Percentiles rank a stretch among this genome's conserved stretches.
These are phyloP conservation scores for Chlorops oryzae DNA, from an alignment of 1,140 invertebrate species.

Conservation along the genomic window DNA sequence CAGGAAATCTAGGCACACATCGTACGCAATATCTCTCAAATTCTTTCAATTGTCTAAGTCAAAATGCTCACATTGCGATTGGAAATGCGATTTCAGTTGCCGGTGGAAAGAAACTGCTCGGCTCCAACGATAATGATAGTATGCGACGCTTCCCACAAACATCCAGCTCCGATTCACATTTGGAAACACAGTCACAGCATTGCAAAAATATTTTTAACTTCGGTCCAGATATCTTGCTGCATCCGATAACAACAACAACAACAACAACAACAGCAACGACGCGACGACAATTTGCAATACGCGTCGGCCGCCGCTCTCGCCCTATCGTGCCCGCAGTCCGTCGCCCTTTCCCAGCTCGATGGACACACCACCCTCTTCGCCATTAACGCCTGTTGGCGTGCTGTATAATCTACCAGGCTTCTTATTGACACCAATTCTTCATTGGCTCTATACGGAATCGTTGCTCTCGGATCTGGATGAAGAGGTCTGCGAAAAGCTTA, in stretches of 20 bases:
- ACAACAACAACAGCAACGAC: no score
- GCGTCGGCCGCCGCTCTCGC: conserved; percentile 35
- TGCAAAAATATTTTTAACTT: conserved; percentile 45
- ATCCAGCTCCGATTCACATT: conserved; percentile 38
- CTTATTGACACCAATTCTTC: conserved; percentile 54
- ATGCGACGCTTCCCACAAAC: conserved; percentile 24
- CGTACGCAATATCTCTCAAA: conserved; percentile 31
- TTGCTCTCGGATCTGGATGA: conserved; percentile 54
- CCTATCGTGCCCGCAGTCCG: conserved; percentile 36
- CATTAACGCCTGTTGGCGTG: conserved; percentile 36
- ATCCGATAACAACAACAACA: conserved; percentile 18
- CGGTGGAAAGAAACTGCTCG: not conserved
- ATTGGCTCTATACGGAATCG: conserved; percentile 62
- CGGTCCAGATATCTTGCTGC: conserved; percentile 33
- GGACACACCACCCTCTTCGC: conserved; percentile 44
- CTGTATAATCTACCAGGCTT: conserved; percentile 51
- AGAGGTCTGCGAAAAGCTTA: conserved; percentile 53
- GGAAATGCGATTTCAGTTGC: not conserved
- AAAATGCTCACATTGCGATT: conserved; percentile 7
- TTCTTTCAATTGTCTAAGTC: conserved; percentile 37
- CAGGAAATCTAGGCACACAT: conserved; percentile 13
- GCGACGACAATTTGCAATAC: conserved; percentile 22
- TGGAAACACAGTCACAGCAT: conserved; percentile 26
- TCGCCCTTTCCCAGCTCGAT: conserved; percentile 36
- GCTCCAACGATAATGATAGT: not conserved